These are phyloP conservation scores for Troides helena DNA, from an alignment of 2,888 invertebrate species.

Conservation along the genomic window DNA sequence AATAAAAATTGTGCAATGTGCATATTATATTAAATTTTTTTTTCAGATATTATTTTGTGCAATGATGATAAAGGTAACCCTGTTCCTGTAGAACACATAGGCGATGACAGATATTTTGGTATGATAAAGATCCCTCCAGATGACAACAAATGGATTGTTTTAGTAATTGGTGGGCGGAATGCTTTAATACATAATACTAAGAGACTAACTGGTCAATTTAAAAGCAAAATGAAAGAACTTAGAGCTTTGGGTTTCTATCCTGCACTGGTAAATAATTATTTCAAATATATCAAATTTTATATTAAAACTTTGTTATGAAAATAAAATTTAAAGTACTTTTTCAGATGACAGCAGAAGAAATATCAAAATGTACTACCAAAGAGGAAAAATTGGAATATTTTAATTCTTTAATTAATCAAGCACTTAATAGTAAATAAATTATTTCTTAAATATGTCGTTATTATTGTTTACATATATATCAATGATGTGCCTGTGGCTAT, in stretches of 20 bases:
- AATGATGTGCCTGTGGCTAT: too few species aligned
- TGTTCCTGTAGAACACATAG: conserved; percentile 68
- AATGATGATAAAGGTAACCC: conserved; percentile 73
- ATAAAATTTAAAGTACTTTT: conserved; percentile 38
- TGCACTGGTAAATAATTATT: conserved; percentile 68
- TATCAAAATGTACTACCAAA: conserved; percentile 50
- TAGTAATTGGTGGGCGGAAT: conserved; percentile 83
- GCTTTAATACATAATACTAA: conserved; percentile 74
- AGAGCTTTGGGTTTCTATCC: conserved; percentile 80
- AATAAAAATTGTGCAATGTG: neutral
- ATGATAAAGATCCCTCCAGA: conserved; percentile 52
- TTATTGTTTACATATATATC: neutral
- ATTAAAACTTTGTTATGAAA: neutral
- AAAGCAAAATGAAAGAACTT: conserved; percentile 84
- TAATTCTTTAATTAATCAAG: conserved; percentile 49
- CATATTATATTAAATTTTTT: conserved; percentile 15
- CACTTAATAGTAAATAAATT: conserved; percentile 40
- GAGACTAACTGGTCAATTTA: conserved; percentile 77
- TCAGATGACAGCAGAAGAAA: conserved; percentile 78
- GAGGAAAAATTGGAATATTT: conserved; percentile 58
- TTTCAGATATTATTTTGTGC: conserved; percentile 82
- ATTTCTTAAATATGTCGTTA: neutral
- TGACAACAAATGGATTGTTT: conserved; percentile 73
- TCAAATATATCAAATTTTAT: neutral
- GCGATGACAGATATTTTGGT: conserved; percentile 75